Evolutionary conservation across 2,888 invertebrate genomes (phyloP).

Genomic region (Ellobium chinense): DNA sequence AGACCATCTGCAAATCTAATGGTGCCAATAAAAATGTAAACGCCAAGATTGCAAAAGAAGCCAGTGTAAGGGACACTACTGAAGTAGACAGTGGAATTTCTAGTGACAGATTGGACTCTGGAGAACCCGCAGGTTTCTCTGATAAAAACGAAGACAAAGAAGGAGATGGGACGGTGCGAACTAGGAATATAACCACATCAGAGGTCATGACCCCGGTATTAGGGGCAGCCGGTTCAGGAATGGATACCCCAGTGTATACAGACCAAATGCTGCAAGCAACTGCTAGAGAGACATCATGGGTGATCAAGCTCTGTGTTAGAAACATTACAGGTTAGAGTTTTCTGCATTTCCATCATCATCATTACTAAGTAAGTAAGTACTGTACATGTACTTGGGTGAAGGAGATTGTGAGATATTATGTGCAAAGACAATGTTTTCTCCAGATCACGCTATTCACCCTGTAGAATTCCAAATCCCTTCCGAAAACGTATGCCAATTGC

Average conservation of each 20-base stretch:
- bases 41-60: background rate
- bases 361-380: too few relatives aligned
- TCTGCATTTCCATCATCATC: too few relatives aligned
- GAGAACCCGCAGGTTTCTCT: background rate
- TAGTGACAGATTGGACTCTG: background rate
- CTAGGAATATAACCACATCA: slow-evolving; percentile 24
- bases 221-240: slow-evolving; percentile 63
- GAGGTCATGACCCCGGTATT: slow-evolving; percentile 59
- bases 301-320: slow-evolving; percentile 74
- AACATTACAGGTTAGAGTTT: slow-evolving; percentile 66
- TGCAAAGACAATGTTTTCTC: too few relatives aligned
- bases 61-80: background rate
- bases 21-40: background rate
- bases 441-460: too few relatives aligned
- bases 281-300: slow-evolving; percentile 72
- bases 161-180: background rate
- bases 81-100: background rate
- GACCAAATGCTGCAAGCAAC: slow-evolving; percentile 64
- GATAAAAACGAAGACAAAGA: background rate
- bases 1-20: background rate
- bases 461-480: too few relatives aligned
- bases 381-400: too few relatives aligned
- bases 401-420: too few relatives aligned
- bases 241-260: slow-evolving; percentile 66
- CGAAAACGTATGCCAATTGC: too few relatives aligned